Base-by-base conservation (phyloP, 2,888 invertebrate genomes). In the Melipona bicolor region DNA sequence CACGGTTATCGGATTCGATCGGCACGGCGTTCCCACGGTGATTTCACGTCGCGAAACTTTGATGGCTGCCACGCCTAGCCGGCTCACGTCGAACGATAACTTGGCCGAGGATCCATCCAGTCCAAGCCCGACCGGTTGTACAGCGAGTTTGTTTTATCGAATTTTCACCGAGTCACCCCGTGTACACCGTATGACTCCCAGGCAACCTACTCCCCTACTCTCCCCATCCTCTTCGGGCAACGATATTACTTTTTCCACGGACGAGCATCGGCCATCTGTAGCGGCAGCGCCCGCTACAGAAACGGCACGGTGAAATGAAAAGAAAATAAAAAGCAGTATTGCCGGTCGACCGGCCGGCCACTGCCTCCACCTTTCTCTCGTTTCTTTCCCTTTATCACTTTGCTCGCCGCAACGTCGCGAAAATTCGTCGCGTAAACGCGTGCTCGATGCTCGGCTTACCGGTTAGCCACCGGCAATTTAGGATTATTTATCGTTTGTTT, bases 11-110 rank as follows among this genome's bases (percentile, higher is more conserved):
- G 83, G 43, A 76, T 79, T 83, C 84, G 88, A 84, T 89, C 84
- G 84, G 71, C 62, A 78, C 89, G 84, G 83, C 81, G 87, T 88
- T 89, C 89, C 89, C 89, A 89, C 85, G 89, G 85, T 85, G 88
- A 89, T 89, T 89, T 88, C 87, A 52, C 89, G 86, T 89, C 82
- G 83, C 89, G 83, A 89, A 89, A 89, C 89, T 89, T 89, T 86
- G 89, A 89, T 89, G 87, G 88, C 83, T 88, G 88, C 83, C 81
- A 78, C 84, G 84, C 81, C 82, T 84, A 88, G 73, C 65, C 54
- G 27, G 27, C 17, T 52, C 19, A 68, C 73, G 52, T 67, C 80
- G 67, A 76, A 79, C 87, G 87, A 89, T 89, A 89, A 88, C 88
- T 89, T 85, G 87, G 81, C 83, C 89, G 21, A 87, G 72, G 87